Percentiles rank a stretch among this genome's conserved stretches.
Evolutionary conservation across 2,797 vertebrate species (phyloP).

Genomic region (Ataeniobius toweri): DNA sequence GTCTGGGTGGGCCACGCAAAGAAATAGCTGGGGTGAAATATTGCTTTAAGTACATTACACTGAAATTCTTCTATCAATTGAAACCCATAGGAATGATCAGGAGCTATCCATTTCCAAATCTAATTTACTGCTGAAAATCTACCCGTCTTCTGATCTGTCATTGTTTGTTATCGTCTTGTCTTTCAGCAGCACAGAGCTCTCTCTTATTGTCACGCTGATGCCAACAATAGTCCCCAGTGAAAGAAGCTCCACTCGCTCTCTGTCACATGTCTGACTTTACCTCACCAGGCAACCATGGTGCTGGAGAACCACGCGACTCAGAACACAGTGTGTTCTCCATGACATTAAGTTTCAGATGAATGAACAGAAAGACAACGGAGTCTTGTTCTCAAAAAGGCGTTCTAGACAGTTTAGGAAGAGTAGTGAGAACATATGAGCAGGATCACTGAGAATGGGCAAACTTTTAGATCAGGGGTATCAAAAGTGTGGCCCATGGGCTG

Average conservation of each 20-base stretch:
- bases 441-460: neutral
- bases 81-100: neutral
- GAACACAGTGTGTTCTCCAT: neutral
- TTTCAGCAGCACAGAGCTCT: constrained; percentile 35
- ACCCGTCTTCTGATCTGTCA: constrained; percentile 17
- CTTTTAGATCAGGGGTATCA: neutral
- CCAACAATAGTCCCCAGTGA: constrained; percentile 63
- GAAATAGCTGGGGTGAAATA: neutral
- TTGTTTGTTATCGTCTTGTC: constrained; percentile 16
- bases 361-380: neutral
- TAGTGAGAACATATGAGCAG: neutral
- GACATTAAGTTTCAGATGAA: neutral
- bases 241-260: constrained; percentile 57
- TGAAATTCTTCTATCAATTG: neutral
- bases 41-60: neutral
- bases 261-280: constrained; percentile 65
- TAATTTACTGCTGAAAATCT: neutral
- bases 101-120: neutral
- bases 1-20: neutral
- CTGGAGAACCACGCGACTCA: constrained; percentile 35
- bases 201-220: constrained; percentile 54
- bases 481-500: neutral
- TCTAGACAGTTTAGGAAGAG: neutral
- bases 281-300: constrained; percentile 55
- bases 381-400: neutral